Conservation (phyloP, 1,140 invertebrate species). For the Aphelenchoides fujianensis region DNA sequence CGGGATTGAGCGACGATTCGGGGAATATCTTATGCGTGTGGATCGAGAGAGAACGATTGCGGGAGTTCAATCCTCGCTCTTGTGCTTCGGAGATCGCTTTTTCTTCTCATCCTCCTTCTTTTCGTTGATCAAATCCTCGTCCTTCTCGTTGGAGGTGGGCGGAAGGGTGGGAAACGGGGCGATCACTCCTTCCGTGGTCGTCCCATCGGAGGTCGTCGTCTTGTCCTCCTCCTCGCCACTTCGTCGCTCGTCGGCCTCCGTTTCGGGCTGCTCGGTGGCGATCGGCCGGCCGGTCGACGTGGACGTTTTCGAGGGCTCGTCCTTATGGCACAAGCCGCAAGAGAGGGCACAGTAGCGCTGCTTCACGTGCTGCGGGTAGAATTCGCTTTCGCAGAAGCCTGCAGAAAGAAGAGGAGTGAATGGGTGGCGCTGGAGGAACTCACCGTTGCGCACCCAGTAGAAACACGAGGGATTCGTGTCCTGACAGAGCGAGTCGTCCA, state of each 20-base stretch:
- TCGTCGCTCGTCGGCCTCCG: neutral
- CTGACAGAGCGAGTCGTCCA: neutral
- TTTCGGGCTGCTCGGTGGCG: neutral
- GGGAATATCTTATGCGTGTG: too few species aligned
- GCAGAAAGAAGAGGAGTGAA: neutral
- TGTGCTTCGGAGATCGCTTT: too few species aligned
- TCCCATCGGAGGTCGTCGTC: neutral
- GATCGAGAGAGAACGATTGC: too few species aligned
- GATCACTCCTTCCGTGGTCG: neutral
- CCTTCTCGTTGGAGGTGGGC: neutral
- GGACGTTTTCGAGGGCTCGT: neutral
- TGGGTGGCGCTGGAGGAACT: neutral
- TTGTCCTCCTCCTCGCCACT: neutral
- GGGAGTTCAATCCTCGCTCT: too few species aligned
- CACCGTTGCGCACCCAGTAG: neutral
- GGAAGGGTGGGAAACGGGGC: neutral
- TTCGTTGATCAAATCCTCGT: too few species aligned
- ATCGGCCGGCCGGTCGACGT: neutral
- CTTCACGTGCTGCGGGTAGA: neutral
- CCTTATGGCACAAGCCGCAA: neutral
- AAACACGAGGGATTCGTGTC: neutral
- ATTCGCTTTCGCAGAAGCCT: conserved; percentile 6
- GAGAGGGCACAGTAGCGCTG: neutral
- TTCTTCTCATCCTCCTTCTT: too few species aligned
- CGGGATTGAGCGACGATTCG: too few species aligned